Evolutionary conservation across 2,888 invertebrate genomes (phyloP), one percentile per base, ranked within the genome.

Genomic region (Coecobrya sp.): DNA sequence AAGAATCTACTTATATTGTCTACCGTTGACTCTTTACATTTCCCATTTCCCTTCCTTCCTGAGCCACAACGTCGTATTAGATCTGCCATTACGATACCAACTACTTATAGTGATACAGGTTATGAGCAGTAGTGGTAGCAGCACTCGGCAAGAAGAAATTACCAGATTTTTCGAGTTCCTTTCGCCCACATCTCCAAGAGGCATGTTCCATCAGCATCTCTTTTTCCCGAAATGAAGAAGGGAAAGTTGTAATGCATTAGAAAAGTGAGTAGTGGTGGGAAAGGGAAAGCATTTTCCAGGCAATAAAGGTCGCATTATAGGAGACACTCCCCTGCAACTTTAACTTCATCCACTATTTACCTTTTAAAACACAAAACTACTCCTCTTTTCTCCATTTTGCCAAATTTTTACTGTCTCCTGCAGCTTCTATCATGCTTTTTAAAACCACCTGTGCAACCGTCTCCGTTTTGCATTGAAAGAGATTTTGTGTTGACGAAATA

Each of bases 231-330:
- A 76, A 81, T n/a, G 25, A 52, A 30, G 27, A 81, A 55, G 42
- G 13, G 27, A 22, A 73, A 73, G 73, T 73, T 73, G 73, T 19
- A 22, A 10, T n/a, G 19, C 19, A 86, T 30, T 65, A 27, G 27
- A 62, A 86, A 73, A 76, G 30, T 59, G 19, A 25, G 30, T 76
- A 22, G 45, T 79, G n/a, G 62, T 27, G 25, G 45, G 45, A 62
- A 79, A 30, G 52, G 49, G 70, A 52, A 52, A 73, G 30, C 22
- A 27, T 73, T 70, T 68, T 84, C 0, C 62, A 36, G 42, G 85
- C 27, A 86, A 70, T 86, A 86, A 86, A 86, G 68, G 68, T 52
- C 49, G 70, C 65, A 84, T 84, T n/a, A 73, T 36, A 70, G 49
- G 16, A 70, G 68, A 68, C 65, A 13, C 30, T 68, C 16, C n/a